Conservation (phyloP, 1,140 invertebrate genomes). For the Brachionus koreanus region DNA sequence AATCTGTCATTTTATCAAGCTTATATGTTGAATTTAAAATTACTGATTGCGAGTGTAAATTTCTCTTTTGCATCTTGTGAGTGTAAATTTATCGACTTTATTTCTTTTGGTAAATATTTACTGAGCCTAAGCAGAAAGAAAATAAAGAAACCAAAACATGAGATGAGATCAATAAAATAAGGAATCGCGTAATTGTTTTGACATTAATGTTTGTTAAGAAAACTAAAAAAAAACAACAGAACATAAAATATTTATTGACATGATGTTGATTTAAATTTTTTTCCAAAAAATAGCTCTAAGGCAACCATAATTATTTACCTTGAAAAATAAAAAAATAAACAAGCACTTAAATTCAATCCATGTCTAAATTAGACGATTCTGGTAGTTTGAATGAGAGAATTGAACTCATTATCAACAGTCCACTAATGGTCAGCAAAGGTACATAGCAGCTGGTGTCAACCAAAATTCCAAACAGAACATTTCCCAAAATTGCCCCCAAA, state of each 20-base stretch:
- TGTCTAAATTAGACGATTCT: conserved; percentile 34
- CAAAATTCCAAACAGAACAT: conserved; percentile 58
- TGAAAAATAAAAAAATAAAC: conserved; percentile 1
- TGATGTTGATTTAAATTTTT: not conserved
- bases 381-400: conserved; percentile 34
- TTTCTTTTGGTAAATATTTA: not conserved
- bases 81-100: not conserved
- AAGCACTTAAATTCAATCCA: conserved; percentile 4
- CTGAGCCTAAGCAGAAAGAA: not conserved
- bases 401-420: not conserved
- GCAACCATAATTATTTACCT: conserved; percentile 29
- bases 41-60: not conserved
- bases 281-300: conserved; percentile 19
- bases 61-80: not conserved
- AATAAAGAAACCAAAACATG: not conserved
- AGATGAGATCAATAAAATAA: not conserved
- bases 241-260: conserved; percentile 20
- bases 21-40: conserved; percentile 8
- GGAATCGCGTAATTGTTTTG: conserved; percentile 14
- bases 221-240: not conserved
- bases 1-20: not conserved
- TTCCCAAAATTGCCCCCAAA: conserved; percentile 60
- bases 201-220: not conserved
- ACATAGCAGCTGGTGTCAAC: conserved; percentile 58
- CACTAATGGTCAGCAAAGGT: conserved; percentile 59